Conservation (phyloP, 2,113 vertebrate genomes). For the Callipepla squamata region DNA sequence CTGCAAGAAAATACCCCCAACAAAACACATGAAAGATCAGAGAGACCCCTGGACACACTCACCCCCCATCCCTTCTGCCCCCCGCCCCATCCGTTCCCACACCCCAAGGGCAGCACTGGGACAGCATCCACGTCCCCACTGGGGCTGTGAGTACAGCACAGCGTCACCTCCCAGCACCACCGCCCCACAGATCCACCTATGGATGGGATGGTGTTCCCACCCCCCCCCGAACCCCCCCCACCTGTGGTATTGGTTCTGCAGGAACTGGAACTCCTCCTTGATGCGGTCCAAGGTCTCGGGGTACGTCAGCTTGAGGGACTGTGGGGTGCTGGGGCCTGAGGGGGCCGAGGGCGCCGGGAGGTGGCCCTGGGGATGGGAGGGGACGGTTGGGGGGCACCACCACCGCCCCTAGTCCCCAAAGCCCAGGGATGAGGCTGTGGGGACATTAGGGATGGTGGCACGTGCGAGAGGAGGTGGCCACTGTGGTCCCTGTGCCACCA, state of each 20-base stretch:
- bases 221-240: not conserved
- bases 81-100: too few relatives aligned
- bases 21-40: not conserved
- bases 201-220: too few relatives aligned
- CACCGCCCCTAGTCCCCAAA: not conserved
- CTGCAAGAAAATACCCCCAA: constrained; percentile 66
- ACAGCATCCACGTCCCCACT: too few relatives aligned
- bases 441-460: not conserved
- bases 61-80: too few relatives aligned
- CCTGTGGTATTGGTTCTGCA: constrained; percentile 95
- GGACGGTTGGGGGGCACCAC: not conserved
- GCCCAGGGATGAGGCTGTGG: fast-evolving
- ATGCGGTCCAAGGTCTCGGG: constrained; percentile 92
- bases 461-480: fast-evolving
- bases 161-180: too few relatives aligned
- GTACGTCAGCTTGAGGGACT: constrained; percentile 91
- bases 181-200: too few relatives aligned
- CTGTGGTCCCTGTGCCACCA: too few relatives aligned
- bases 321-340: constrained; percentile 82
- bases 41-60: not conserved
- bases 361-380: constrained; percentile 73
- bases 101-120: too few relatives aligned
- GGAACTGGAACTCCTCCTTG: constrained; percentile 94
- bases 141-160: too few relatives aligned
- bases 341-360: constrained; percentile 82